Percentiles rank a stretch among this genome's conserved stretches.
Evolutionary conservation across 1,140 invertebrate species (phyloP).

Genomic region (Drosophila nannoptera): DNA sequence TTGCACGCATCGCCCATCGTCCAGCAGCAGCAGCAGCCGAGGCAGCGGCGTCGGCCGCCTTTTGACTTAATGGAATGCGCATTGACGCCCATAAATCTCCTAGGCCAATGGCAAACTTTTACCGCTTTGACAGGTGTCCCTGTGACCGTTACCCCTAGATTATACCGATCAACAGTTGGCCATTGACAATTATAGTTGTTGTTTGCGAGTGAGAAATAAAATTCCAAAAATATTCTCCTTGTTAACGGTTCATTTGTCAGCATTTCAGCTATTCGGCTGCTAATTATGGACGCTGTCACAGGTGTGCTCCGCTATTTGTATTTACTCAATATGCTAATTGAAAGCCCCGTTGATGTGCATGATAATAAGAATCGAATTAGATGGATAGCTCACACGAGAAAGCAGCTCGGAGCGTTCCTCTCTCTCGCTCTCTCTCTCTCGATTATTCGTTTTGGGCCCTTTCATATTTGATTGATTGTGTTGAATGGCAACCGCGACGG

Average conservation of each 20-base stretch:
- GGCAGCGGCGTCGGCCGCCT: no score
- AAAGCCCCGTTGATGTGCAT: no score
- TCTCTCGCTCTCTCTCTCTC: no score
- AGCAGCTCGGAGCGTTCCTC: no score
- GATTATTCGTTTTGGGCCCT: no score
- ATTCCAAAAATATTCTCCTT: slow-evolving; percentile 32
- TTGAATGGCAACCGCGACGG: slow-evolving; percentile 17
- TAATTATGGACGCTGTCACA: slow-evolving; percentile 2
- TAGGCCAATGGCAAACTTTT: slow-evolving; percentile 32
- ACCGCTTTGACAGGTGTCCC: slow-evolving; percentile 58
- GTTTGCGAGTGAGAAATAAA: slow-evolving; percentile 35
- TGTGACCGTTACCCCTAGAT: slow-evolving; percentile 13
- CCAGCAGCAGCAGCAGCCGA: no score
- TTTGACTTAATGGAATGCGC: slow-evolving; percentile 73
- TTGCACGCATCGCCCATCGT: slow-evolving; percentile 48
- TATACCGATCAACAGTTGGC: slow-evolving; percentile 73
- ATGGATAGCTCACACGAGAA: no score
- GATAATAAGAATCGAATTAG: background rate
- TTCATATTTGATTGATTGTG: slow-evolving; percentile 7
- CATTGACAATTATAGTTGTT: slow-evolving; percentile 62
- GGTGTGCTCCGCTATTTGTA: background rate
- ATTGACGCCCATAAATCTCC: slow-evolving; percentile 73
- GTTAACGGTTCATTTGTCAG: slow-evolving; percentile 1
- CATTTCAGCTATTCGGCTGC: no score
- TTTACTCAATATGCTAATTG: no score